Base-by-base conservation (phyloP, 2,113 vertebrate species). In the Eurypyga helias region DNA sequence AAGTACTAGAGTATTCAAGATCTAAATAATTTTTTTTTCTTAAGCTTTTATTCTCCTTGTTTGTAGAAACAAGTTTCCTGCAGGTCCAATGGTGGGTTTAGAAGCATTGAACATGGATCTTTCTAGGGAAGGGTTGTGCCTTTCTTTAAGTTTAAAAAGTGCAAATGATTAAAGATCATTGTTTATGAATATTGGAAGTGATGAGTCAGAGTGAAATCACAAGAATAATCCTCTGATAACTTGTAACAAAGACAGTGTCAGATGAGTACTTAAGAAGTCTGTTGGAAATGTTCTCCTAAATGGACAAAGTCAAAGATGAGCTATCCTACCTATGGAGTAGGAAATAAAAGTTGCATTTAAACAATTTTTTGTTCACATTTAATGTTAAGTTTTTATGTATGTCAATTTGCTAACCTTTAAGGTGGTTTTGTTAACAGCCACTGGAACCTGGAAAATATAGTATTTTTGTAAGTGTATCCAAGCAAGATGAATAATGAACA, bases 391-490 rank as follows among this genome's bases (percentile, higher is more conserved):
- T 41, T 41, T 41, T 41, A 41, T 41, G 41, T 41, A 41, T 7
- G 19, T 19, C 10, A 6, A 1, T 67, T 45, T 75, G 2, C 2
- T 54, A 29, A 33, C 17, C 6, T 51, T 46, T 4, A 29, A 73
- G 69, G 14, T 1, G 16, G 4, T 41, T 76, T 26, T 71, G 13
- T 24, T 29, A 29, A 49, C 20, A 49, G 57, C 23, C 12, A 29
- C 21, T 11, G 16, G 66, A 25, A 25, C 6, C 14, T 64, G 13
- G 12, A 48, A 82, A 79, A 29, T 29, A 19, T 1, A 52, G 6
- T 14, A 7, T 0, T 58, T 54, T 6, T 10, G 11, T 6, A 7
- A 61, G 26, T 1, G 12, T 43, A 38, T 25, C 17, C 26, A 29
- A 26, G 16, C 14, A 51, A 66, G 33, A 18, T 12, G 15, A 51